A percentile compares a stretch with the other conserved stretches of the same genome.
These are phyloP conservation scores for Lepidotrigona ventralis DNA, from an alignment of 1,140 invertebrate species.

Conservation along the genomic window DNA sequence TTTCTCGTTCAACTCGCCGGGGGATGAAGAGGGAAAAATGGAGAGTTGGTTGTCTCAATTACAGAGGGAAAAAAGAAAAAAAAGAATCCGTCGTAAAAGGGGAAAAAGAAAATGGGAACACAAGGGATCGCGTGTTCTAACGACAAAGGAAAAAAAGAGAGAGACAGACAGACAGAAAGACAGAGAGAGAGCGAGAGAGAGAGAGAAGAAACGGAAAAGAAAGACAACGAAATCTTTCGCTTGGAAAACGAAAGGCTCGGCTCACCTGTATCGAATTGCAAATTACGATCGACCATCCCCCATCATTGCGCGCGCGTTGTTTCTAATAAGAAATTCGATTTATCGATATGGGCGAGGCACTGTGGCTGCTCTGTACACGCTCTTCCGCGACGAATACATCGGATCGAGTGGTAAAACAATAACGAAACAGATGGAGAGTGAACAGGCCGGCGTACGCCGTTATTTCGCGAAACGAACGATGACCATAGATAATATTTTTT, in stretches of 20 bases:
- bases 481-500: slow-evolving; percentile 29
- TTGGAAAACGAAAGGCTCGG: background rate
- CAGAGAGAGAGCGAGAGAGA: background rate
- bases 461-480: slow-evolving; percentile 12
- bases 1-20: background rate
- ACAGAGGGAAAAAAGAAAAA: background rate
- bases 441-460: slow-evolving; percentile 12
- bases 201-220: background rate
- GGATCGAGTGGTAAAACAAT: background rate
- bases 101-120: background rate
- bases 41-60: slow-evolving; percentile 56
- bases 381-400: background rate
- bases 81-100: slow-evolving; percentile 34
- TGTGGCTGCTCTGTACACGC: background rate
- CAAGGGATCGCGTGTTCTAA: background rate
- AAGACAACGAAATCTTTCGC: too few species aligned
- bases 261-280: slow-evolving; percentile 47
- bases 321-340: slow-evolving; percentile 38
- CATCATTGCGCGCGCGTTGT: background rate
- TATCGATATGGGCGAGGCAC: slow-evolving; percentile 30
- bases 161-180: too few species aligned
- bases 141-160: background rate
- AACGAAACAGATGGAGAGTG: slow-evolving; percentile 33
- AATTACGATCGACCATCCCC: slow-evolving; percentile 10
- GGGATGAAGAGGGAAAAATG: slow-evolving; percentile 15